Percentiles rank a stretch among this genome's conserved stretches.
Evolutionary conservation across 1,140 invertebrate genomes (phyloP).

Genomic region (Philotrypesis tridentata): DNA sequence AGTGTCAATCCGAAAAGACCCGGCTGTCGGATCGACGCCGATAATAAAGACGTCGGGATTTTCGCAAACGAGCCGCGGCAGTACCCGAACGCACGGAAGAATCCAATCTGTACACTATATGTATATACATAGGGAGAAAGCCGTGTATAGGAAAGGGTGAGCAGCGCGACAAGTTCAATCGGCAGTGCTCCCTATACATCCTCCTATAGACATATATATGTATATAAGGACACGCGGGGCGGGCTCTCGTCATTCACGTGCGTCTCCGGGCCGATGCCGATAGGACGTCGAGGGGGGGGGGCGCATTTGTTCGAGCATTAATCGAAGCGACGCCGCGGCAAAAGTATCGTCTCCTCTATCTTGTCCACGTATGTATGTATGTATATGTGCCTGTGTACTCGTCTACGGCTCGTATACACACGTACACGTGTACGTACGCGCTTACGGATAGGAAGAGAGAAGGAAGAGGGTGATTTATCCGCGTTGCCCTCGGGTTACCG

Average conservation of each 20-base stretch:
- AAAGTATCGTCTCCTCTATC: constrained; percentile 5
- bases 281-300: constrained; percentile 53
- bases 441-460: constrained; percentile 50
- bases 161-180: constrained; percentile 55
- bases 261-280: constrained; percentile 41
- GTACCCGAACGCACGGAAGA: not conserved
- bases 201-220: constrained; percentile 35
- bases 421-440: constrained; percentile 29
- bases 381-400: not conserved
- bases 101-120: constrained; percentile 37
- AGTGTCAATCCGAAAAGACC: constrained; percentile 7
- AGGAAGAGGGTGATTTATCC: constrained; percentile 57
- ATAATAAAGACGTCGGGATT: constrained; percentile 28
- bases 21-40: constrained; percentile 6
- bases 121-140: too few species aligned
- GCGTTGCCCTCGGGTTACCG: constrained; percentile 50
- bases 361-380: too few species aligned
- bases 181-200: not conserved
- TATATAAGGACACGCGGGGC: constrained; percentile 50
- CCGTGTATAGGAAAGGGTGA: constrained; percentile 53
- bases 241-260: constrained; percentile 52
- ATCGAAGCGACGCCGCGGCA: constrained; percentile 53
- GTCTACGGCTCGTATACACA: too few species aligned
- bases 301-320: constrained; percentile 61
- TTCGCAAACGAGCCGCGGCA: constrained; percentile 14